Evolutionary conservation across 2,113 vertebrate genomes (phyloP), one percentile per base, ranked within the genome.

Genomic region (Sialia sialis): DNA sequence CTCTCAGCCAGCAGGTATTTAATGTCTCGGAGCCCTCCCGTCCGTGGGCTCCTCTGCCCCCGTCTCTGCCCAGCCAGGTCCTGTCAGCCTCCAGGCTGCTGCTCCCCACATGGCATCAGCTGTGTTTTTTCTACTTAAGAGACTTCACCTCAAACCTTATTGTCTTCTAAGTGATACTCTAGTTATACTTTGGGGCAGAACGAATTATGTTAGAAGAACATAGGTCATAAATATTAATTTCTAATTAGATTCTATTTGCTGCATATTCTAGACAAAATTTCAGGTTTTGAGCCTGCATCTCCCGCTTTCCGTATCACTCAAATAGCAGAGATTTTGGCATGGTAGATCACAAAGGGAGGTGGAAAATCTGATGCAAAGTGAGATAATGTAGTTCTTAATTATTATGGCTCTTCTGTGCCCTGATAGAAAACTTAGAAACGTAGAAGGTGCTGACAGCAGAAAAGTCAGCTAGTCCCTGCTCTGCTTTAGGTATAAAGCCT

Each of bases 1-100:
- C 83, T 77, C 63, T 85, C 88, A 39, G 76, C 55, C 90, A 22
- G 36, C 93, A 94, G 95, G 91, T 92, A 93, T 93, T 94, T 89
- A 23, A 64, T 34, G 80, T 72, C 80, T 60, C 26, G 43, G 56
- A 89, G 77, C 60, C 79, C 41, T 59, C 39, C 63, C 49, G 29
- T 36, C 38, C 1, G 11, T 70, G 68, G 49, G 68, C 80, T 80
- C 18, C 26, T 69, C 48, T 91, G 39, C 44, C 60, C 21, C 7
- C 3, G 0, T 32, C 27, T 70, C 56, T 68, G 49, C 52, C 79
- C 17, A 85, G 43, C 29, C 52, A n/a, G 56, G 68, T 52, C 13
- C n/a, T 74, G 58, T 32, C 79, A 72, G 90, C 26, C 55, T 77
- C 29, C 83, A 38, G 46, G 13, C 59, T 80, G 77, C 83, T 88